Percentiles rank a stretch among this genome's conserved stretches.
Conservation (phyloP, 2,888 invertebrate species). For the Arctia plantaginis region DNA sequence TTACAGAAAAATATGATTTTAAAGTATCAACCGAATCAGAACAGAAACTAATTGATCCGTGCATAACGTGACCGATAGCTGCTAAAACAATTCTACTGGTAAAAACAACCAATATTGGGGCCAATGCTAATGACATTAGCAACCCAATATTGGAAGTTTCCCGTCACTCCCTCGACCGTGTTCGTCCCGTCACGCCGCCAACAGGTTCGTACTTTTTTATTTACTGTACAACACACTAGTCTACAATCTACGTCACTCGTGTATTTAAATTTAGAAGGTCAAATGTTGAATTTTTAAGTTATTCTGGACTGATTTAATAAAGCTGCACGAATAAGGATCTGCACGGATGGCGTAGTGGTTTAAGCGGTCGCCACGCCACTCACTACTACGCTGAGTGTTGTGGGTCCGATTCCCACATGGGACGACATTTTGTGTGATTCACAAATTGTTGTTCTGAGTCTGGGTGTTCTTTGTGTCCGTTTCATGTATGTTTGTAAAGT, state of each 20-base stretch:
- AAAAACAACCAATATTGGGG: constrained; percentile 50
- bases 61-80: neutral
- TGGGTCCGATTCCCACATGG: too few relatives aligned
- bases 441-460: too few relatives aligned
- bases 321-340: too few relatives aligned
- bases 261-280: constrained; percentile 25
- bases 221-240: constrained; percentile 54
- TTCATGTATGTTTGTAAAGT: too few relatives aligned
- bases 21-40: neutral
- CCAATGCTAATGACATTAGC: constrained; percentile 45
- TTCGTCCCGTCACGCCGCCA: constrained; percentile 72
- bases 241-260: constrained; percentile 50
- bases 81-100: constrained; percentile 24
- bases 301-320: neutral
- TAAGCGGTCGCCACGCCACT: too few relatives aligned
- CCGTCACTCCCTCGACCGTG: constrained; percentile 71
- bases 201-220: constrained; percentile 66
- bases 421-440: too few relatives aligned
- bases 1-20: neutral
- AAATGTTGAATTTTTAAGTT: constrained; percentile 22
- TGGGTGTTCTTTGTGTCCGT: too few relatives aligned
- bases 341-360: too few relatives aligned
- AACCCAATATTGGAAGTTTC: constrained; percentile 60
- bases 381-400: too few relatives aligned
- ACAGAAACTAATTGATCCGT: neutral